Evolutionary conservation across 2,797 vertebrate genomes (phyloP), one percentile per base, ranked within the genome.

Genomic region (Mormyrus hasselquistii): DNA sequence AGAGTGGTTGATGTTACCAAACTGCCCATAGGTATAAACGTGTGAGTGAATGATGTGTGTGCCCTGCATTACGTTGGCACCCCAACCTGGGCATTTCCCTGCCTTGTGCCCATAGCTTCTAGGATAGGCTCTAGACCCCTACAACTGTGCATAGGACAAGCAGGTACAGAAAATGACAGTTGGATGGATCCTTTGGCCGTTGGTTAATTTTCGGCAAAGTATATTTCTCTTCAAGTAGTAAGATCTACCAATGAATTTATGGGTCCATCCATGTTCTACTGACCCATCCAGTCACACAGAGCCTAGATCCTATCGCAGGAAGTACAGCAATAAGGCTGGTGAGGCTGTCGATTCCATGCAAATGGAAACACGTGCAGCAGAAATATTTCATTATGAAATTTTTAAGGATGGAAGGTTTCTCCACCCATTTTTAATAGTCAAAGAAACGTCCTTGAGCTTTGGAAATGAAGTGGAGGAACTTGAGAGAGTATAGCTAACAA

Each of bases 381-480:
- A 90, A 90, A 90, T 89, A 90, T 90, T 79, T 89, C 85, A 91
- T 89, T 85, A 90, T 82, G 62, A 87, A 49, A 89, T 91, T 89
- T 90, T 92, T 88, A 93, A 90, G 88, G 59, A 83, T 65, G 89
- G 91, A 86, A 90, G 90, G 90, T 89, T 85, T 57, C 25, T 25
- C 53, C 53, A 88, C 88, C 84, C 65, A 57, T 83, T 50, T 25
- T 83, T 83, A 44, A 44, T 83, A 89, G 83, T 25, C 22, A 86
- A 89, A 73, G 44, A 19, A 83, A 73, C 12, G 29, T 84, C 82
- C 79, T 83, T 85, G 83, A 87, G 19, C 25, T 69, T 86, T 22
- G 83, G 50, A 47, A 47, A 83, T 55, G 12, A 49, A 79, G 57
- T 8, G 50, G 57, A 87, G 65, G 29, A 73, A 38, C 65, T 73